phyloP scores from a whole-genome alignment of 2,113 vertebrate genomes.

The Pluvianellus socialis region DNA sequence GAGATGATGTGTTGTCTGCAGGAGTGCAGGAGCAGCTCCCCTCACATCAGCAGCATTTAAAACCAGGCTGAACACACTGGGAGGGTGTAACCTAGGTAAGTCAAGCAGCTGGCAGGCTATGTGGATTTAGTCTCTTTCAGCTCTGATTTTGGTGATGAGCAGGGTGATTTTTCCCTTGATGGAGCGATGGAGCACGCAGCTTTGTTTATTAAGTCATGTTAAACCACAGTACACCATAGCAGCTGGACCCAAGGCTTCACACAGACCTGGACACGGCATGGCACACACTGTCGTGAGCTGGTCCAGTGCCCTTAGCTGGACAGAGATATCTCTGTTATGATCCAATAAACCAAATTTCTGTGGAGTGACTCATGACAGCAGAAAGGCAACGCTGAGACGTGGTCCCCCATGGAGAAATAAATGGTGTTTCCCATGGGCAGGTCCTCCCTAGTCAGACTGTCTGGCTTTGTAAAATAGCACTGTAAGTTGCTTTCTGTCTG shows the following conservation, averaged over 20 bases:
- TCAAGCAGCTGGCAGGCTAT: not conserved
- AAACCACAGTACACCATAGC: not conserved
- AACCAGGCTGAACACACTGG: not conserved
- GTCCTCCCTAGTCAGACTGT: not conserved
- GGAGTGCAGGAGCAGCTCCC: not conserved
- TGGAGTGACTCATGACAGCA: not conserved
- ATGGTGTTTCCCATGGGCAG: not conserved
- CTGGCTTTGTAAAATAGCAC: not conserved
- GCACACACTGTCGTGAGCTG: not conserved
- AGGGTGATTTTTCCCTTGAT: not conserved
- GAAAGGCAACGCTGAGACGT: not conserved
- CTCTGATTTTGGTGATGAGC: not conserved
- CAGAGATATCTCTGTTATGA: not conserved
- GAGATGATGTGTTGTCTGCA: not conserved
- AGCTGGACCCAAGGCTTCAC: not conserved
- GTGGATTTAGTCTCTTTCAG: not conserved
- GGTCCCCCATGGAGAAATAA: not conserved
- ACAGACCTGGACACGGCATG: rapidly evolving
- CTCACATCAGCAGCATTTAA: not conserved
- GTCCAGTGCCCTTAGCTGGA: not conserved
- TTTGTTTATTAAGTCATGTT: not conserved
- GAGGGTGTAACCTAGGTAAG: not conserved
- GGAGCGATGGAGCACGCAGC: not conserved
- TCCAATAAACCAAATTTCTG: not conserved
- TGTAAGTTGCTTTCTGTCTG: not conserved